Evolutionary conservation across 2,113 vertebrate species (phyloP).

Genomic region (Chionis minor): DNA sequence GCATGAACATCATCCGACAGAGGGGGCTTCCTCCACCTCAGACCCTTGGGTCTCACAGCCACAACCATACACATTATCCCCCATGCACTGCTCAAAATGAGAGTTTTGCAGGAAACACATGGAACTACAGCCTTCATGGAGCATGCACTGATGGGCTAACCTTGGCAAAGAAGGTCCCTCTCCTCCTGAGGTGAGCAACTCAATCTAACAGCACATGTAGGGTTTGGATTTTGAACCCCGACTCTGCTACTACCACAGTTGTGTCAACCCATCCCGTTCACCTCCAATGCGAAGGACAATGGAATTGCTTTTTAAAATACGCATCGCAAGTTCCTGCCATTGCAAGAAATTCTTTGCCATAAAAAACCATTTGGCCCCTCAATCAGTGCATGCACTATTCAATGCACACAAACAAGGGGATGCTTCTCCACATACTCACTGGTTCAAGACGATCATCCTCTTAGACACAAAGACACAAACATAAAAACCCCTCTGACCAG

Average conservation of each 20-base stretch:
- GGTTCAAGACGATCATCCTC: background rate
- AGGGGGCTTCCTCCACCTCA: background rate
- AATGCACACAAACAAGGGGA: background rate
- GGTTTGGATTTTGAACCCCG: background rate
- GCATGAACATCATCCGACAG: background rate
- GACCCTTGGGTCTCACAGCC: background rate
- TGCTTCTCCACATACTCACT: background rate
- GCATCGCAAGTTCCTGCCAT: background rate
- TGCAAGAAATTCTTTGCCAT: background rate
- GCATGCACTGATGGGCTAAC: background rate
- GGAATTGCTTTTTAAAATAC: background rate
- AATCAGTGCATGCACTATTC: background rate
- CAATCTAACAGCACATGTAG: accelerated
- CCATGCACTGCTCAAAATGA: background rate
- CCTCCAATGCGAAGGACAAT: background rate
- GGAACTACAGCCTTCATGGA: background rate
- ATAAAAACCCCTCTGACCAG: background rate
- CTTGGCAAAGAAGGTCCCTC: background rate
- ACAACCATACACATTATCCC: background rate
- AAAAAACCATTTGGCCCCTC: background rate
- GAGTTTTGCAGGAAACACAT: background rate
- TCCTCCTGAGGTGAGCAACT: background rate
- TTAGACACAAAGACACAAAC: background rate
- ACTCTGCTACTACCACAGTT: background rate
- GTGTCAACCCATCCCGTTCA: background rate